Conservation (phyloP, 2,888 invertebrate species). For the Tetragonisca angustula region DNA sequence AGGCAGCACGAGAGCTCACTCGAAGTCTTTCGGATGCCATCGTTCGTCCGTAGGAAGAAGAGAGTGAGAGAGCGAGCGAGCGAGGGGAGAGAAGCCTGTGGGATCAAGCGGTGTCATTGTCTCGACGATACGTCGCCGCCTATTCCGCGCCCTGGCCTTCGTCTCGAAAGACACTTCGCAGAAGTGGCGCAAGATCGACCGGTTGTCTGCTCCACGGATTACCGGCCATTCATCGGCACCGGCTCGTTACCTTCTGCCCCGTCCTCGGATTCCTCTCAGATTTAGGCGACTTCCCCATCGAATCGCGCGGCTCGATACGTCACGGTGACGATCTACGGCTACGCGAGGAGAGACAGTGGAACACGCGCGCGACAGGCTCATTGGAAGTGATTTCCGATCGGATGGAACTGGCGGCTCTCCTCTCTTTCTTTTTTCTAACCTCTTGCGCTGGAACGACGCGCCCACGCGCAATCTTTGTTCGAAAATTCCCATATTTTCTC, state of each 20-base stretch:
- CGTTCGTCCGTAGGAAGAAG: constrained; percentile 25
- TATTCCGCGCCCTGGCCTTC: constrained; percentile 34
- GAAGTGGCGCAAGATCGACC: constrained; percentile 65
- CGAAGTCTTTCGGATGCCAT: constrained; percentile 36
- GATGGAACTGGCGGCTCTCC: too few relatives aligned
- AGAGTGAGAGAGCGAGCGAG: too few relatives aligned
- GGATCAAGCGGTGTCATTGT: constrained; percentile 66
- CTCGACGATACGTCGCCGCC: constrained; percentile 32
- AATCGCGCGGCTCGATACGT: neutral
- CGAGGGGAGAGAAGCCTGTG: neutral
- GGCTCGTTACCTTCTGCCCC: constrained; percentile 33
- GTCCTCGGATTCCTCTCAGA: constrained; percentile 1
- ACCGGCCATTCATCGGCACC: constrained; percentile 2
- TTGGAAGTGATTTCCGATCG: too few relatives aligned
- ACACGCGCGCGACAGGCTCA: too few relatives aligned
- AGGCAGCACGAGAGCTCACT: constrained; percentile 63
- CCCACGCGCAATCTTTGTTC: too few relatives aligned
- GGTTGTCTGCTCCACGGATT: constrained; percentile 47
- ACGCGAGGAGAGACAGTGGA: too few relatives aligned
- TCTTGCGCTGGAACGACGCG: too few relatives aligned
- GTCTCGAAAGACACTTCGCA: constrained; percentile 62
- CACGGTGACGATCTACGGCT: neutral
- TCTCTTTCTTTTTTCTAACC: too few relatives aligned
- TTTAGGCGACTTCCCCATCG: neutral
- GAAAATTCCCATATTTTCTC: too few relatives aligned